Conservation (phyloP, 2,113 vertebrate genomes). For the Ceuthmochares aereus region DNA sequence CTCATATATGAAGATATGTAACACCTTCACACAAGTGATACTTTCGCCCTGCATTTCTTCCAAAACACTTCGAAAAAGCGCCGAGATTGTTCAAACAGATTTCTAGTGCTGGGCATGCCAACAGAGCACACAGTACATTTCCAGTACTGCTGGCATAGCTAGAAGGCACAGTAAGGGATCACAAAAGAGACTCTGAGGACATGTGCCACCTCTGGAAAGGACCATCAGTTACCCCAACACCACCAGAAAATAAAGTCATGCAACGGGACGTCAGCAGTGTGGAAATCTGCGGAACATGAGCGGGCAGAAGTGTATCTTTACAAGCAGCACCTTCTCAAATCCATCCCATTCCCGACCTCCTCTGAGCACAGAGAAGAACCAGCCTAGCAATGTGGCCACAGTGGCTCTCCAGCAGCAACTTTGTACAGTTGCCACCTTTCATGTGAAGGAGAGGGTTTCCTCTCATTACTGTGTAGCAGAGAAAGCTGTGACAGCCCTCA, state of each 20-base stretch:
- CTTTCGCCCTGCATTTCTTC: not conserved
- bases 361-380: not conserved
- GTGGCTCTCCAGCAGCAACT: not conserved
- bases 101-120: not conserved
- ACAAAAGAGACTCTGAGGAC: not conserved
- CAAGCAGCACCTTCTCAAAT: not conserved
- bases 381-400: rapidly evolving
- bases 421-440: not conserved
- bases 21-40: not conserved
- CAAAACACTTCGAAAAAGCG: not conserved
- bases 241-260: not conserved
- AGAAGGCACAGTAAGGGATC: not conserved
- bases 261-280: not conserved
- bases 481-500: constrained; percentile 24
- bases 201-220: not conserved
- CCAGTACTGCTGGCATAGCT: not conserved
- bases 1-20: not conserved
- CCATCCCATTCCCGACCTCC: not conserved
- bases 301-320: not conserved
- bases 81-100: not conserved
- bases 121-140: not conserved
- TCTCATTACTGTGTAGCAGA: not conserved
- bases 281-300: not conserved
- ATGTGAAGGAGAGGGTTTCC: not conserved
- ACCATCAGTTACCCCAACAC: not conserved